Evolutionary conservation across 2,888 invertebrate genomes (phyloP), one percentile per base, ranked within the genome.

Genomic region (Phlogophora meticulosa): DNA sequence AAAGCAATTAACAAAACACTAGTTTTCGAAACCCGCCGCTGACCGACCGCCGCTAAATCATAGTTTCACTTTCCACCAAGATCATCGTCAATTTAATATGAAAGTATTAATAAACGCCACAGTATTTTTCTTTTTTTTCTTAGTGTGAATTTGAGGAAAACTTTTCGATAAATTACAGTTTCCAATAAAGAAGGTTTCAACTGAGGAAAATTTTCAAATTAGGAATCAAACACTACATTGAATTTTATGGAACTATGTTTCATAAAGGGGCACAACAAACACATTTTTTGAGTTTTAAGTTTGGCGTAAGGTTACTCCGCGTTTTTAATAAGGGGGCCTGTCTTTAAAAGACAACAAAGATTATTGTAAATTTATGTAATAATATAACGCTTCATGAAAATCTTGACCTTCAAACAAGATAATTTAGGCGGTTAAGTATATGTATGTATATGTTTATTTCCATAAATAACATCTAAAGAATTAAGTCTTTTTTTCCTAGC

Each of bases 1-100:
- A 82, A 84, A 83, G 84, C 74, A 84, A 88, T 88, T 86, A 85
- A 83, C 70, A 49, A 71, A 76, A 83, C 80, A 80, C 65, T 65
- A 68, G 73, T 78, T 84, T 80, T 78, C 76, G 68, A 81, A 78
- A 81, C 69, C 60, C 43, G 61, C 48, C 53, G 53, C 55, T 76
- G 76, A 58, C 70, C 69, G 71, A 48, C 64, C 55, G 61, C 36
- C 56, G 66, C 67, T 78, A 82, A 83, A 83, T 80, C 73, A 81
- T 72, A 76, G 78, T 83, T 85, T 83, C 82, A 85, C 83, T 86
- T 82, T 83, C 73, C 72, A 62, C 69, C 65, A 77, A 38, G 64
- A 59, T 75, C 58, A 70, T 72, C 64, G 61, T 67, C 72, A 75
- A 78, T n/a, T n/a, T n/a, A n/a, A 79, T 78, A 74, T 76, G 77